These are phyloP conservation scores for Drosophila sechellia DNA, from an alignment of 1,140 invertebrate species.

Conservation along the genomic window DNA sequence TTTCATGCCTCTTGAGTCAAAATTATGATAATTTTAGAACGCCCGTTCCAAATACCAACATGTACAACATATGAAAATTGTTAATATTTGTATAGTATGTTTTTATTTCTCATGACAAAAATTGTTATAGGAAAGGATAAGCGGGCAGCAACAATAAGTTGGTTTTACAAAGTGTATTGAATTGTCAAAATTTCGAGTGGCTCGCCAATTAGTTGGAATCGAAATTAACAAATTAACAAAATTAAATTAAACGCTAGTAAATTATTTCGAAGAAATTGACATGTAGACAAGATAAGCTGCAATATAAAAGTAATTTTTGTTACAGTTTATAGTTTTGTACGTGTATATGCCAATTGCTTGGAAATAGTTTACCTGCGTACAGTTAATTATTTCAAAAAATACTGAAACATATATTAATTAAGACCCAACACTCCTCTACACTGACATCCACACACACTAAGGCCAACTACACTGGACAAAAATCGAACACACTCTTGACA, in stretches of 20 bases:
- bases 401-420: slow-evolving; percentile 27
- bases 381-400: slow-evolving; percentile 26
- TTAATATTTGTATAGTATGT: slow-evolving; percentile 53
- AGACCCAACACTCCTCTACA: slow-evolving; percentile 11
- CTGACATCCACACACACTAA: slow-evolving; percentile 25
- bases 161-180: slow-evolving; percentile 35
- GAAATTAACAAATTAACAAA: slow-evolving; percentile 10
- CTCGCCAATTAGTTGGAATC: slow-evolving; percentile 22
- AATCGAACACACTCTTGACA: slow-evolving; percentile 60
- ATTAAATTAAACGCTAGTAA: neutral
- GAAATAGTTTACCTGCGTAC: neutral
- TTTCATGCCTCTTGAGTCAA: slow-evolving; percentile 22
- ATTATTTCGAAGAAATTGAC: slow-evolving; percentile 10
- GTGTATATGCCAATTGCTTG: neutral
- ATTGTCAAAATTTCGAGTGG: slow-evolving; percentile 21
- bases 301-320: neutral
- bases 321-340: no score
- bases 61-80: slow-evolving; percentile 68
- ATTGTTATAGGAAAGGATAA: slow-evolving; percentile 52
- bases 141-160: slow-evolving; percentile 15
- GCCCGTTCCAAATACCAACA: slow-evolving; percentile 64
- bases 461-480: slow-evolving; percentile 39
- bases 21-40: slow-evolving; percentile 29
- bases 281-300: neutral
- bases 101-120: slow-evolving; percentile 61